Conservation (phyloP, 2,888 invertebrate species). For the Drymonia ruficornis region DNA sequence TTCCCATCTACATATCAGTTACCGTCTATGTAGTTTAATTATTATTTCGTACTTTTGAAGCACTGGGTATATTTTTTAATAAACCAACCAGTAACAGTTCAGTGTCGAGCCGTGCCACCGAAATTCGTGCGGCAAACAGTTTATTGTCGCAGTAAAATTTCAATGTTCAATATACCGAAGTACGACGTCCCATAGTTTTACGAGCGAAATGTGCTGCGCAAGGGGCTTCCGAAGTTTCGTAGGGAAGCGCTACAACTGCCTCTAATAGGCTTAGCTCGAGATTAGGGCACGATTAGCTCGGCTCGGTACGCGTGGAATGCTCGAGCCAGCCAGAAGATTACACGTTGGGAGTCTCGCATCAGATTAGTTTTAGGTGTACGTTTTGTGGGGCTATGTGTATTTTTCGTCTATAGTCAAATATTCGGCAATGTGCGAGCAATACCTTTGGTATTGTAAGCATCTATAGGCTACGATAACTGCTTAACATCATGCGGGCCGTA, state of each 20-base stretch:
- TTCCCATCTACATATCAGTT: no score
- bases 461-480: no score
- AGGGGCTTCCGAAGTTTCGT: constrained; percentile 83
- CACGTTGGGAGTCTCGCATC: constrained; percentile 69
- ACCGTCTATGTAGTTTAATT: no score
- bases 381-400: constrained; percentile 3
- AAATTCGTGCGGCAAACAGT: constrained; percentile 59
- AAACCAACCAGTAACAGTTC: constrained; percentile 27
- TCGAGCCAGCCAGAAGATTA: constrained; percentile 72
- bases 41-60: no score
- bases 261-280: constrained; percentile 82
- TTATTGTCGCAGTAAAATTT: constrained; percentile 73
- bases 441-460: no score
- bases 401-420: constrained; percentile 5
- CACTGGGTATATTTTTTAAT: constrained; percentile 44
- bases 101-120: constrained; percentile 44
- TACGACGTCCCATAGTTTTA: constrained; percentile 70
- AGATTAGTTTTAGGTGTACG: constrained; percentile 58
- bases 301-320: constrained; percentile 69
- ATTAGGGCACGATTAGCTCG: constrained; percentile 82
- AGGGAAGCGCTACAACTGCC: constrained; percentile 82
- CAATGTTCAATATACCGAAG: constrained; percentile 71
- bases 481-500: no score
- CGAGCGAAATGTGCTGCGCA: constrained; percentile 75
- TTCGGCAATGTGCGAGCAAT: no score